Evolutionary conservation across 2,113 vertebrate species (phyloP).

Genomic region (Pachycephala philippinensis): DNA sequence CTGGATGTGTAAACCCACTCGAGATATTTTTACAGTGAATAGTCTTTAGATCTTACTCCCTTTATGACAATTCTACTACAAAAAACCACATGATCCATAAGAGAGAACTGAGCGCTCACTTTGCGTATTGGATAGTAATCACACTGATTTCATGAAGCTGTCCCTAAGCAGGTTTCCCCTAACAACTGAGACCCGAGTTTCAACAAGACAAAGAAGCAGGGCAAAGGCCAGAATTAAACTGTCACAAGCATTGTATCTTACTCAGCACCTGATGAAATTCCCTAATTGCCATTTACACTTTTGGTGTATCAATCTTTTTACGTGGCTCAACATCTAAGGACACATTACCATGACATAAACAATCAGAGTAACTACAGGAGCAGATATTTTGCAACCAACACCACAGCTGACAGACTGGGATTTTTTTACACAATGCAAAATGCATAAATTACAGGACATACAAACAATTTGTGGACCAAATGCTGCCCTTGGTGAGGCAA

Average conservation of each 20-base stretch:
- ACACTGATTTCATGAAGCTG: background rate
- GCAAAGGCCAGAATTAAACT: background rate
- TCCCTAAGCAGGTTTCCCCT: background rate
- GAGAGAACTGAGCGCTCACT: background rate
- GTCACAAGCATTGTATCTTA: background rate
- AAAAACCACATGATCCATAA: fast-evolving
- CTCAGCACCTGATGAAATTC: conserved; percentile 41
- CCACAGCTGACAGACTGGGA: background rate
- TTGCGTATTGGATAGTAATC: background rate
- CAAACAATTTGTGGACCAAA: background rate
- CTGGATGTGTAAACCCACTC: background rate
- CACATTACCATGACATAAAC: background rate
- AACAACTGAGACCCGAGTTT: background rate
- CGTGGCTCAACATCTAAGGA: background rate
- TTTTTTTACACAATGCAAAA: background rate
- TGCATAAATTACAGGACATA: conserved; percentile 4
- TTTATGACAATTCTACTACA: background rate
- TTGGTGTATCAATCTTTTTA: conserved; percentile 7
- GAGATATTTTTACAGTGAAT: background rate
- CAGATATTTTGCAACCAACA: conserved; percentile 31
- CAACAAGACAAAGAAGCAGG: background rate
- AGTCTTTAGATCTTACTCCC: background rate
- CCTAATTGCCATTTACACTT: conserved; percentile 51
- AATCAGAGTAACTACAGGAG: background rate
- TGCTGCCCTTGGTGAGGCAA: conserved; percentile 9